Evolutionary conservation across 2,113 vertebrate species (phyloP).

Genomic region (Myrmecobius fasciatus): DNA sequence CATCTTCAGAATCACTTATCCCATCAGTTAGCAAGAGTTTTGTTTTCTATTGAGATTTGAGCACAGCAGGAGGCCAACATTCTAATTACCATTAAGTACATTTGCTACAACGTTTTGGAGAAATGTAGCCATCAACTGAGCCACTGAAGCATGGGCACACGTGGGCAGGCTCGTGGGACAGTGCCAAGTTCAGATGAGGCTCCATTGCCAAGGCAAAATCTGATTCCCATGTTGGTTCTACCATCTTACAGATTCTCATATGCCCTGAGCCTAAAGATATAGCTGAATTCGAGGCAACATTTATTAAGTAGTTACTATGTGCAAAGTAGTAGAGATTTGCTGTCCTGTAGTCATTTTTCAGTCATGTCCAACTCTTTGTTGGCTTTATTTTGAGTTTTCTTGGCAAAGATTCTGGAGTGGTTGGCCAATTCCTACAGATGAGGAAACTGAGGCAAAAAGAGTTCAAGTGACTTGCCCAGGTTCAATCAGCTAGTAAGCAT

Average conservation of each 20-base stretch:
- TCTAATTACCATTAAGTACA: constrained; percentile 6
- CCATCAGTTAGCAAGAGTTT: background rate
- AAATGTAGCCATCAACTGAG: background rate
- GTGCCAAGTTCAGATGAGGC: background rate
- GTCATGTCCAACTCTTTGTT: background rate
- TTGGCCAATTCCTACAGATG: background rate
- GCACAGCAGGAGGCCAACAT: background rate
- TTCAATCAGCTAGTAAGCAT: background rate
- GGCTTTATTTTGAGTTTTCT: background rate
- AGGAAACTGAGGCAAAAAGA: background rate
- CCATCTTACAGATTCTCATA: background rate
- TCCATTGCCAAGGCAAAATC: background rate
- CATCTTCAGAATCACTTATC: background rate
- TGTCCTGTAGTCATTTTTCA: background rate
- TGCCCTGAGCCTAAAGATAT: background rate
- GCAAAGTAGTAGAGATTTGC: background rate
- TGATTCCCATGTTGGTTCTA: background rate
- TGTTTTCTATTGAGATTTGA: background rate
- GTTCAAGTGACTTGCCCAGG: background rate
- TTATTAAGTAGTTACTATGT: background rate
- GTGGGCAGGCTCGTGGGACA: background rate
- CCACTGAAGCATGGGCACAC: background rate
- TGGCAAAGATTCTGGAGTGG: background rate
- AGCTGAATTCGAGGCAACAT: background rate
- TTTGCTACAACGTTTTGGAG: background rate